Conservation (phyloP, 2,888 invertebrate genomes). For the Priocnemis perturbator region DNA sequence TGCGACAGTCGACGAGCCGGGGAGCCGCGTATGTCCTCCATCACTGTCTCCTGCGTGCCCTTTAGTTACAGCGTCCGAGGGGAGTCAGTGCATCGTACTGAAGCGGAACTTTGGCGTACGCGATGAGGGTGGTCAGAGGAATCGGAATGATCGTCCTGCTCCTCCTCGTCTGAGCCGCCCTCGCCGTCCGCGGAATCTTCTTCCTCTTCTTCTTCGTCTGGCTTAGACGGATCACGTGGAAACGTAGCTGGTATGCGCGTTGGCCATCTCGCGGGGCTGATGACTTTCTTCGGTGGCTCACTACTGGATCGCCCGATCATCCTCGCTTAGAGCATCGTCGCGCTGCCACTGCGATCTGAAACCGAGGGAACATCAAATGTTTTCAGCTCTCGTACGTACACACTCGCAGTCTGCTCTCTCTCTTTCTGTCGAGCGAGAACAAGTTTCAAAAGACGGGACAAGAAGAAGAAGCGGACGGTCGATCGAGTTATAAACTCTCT, state of each 20-base stretch:
- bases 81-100: neutral
- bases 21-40: conserved; percentile 75
- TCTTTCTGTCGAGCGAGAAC: too few species aligned
- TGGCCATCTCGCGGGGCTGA: conserved; percentile 46
- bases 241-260: conserved; percentile 24
- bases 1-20: conserved; percentile 86
- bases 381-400: too few species aligned
- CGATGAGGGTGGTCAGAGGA: neutral
- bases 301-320: conserved; percentile 40
- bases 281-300: conserved; percentile 36
- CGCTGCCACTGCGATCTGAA: conserved; percentile 40
- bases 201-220: conserved; percentile 13
- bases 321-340: conserved; percentile 41
- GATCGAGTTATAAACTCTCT: neutral
- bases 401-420: too few species aligned
- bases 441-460: neutral
- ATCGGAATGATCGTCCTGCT: neutral
- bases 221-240: conserved; percentile 45
- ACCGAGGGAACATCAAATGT: conserved; percentile 14
- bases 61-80: neutral
- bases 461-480: neutral
- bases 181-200: conserved; percentile 5
- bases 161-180: conserved; percentile 12
- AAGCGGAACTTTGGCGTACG: neutral
- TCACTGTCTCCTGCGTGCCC: conserved; percentile 35